Conservation (phyloP, 1,140 invertebrate species). For the Drosophila parabipectinata region DNA sequence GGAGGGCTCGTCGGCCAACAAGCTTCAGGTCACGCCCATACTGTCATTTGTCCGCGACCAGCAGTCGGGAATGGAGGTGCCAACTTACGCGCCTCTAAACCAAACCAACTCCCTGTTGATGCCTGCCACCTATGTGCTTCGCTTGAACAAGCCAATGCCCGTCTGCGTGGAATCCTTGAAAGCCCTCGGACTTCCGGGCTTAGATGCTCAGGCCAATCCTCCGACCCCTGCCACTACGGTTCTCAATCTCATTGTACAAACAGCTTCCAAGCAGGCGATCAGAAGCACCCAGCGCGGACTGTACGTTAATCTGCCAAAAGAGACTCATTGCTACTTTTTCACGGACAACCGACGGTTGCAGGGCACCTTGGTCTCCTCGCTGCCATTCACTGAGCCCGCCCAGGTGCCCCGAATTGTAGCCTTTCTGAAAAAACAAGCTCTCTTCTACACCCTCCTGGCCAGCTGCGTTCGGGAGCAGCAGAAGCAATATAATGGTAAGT, state of each 20-base stretch:
- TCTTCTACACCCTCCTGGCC: slow-evolving; percentile 94
- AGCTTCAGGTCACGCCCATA: slow-evolving; percentile 92
- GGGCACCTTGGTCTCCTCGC: slow-evolving; percentile 91
- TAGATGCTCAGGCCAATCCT: slow-evolving; percentile 16
- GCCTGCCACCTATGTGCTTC: slow-evolving; percentile 95
- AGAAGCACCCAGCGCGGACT: slow-evolving; percentile 68
- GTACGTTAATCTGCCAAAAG: slow-evolving; percentile 93
- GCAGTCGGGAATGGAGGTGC: slow-evolving; percentile 90
- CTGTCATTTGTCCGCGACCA: slow-evolving; percentile 90
- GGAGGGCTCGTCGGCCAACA: slow-evolving; percentile 94
- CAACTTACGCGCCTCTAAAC: slow-evolving; percentile 91
- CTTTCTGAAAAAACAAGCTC: slow-evolving; percentile 93
- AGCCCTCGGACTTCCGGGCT: slow-evolving; percentile 35
- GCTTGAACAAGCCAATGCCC: slow-evolving; percentile 93
- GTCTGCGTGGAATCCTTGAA: slow-evolving; percentile 84
- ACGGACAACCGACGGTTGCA: slow-evolving; percentile 91
- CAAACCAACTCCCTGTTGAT: slow-evolving; percentile 93
- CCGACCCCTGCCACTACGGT: slow-evolving; percentile 49
- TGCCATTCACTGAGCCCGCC: slow-evolving; percentile 97
- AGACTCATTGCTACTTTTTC: slow-evolving; percentile 97
- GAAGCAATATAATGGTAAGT: slow-evolving; percentile 87
- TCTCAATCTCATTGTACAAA: slow-evolving; percentile 71
- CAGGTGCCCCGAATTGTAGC: slow-evolving; percentile 95
- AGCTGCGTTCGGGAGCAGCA: slow-evolving; percentile 93
- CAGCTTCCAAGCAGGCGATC: slow-evolving; percentile 61